phyloP scores from a whole-genome alignment of 1,140 invertebrate genomes.

The Onthophagus taurus region DNA sequence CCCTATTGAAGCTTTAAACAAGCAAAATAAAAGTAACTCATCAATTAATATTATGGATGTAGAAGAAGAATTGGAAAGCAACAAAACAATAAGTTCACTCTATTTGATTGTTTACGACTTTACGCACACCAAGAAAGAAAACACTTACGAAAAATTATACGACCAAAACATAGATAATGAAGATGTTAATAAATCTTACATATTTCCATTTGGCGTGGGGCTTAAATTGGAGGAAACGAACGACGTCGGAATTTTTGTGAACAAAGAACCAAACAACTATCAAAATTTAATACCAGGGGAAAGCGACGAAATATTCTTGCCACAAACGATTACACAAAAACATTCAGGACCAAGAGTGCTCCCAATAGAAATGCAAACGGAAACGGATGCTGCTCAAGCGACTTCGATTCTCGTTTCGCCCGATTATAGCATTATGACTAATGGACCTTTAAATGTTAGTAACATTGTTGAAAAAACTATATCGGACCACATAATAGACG shows the following conservation, averaged over 20 bases:
- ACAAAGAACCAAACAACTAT: conserved; percentile 27
- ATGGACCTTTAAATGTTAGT: conserved; percentile 20
- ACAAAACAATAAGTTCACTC: conserved; percentile 27
- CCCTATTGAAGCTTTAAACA: conserved; percentile 17
- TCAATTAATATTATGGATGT: conserved; percentile 21
- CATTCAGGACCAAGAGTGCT: conserved; percentile 28
- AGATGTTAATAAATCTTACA: conserved; percentile 4
- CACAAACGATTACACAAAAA: conserved; percentile 20
- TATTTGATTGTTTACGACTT: conserved; percentile 51
- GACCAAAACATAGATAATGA: background rate
- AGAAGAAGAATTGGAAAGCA: conserved; percentile 14
- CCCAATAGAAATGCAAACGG: conserved; percentile 22
- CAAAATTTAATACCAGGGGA: conserved; percentile 35
- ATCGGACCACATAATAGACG: conserved; percentile 34
- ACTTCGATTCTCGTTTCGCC: conserved; percentile 17
- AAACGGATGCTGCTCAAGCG: conserved; percentile 25
- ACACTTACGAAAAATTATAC: conserved; percentile 11
- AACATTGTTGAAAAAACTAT: conserved; percentile 26
- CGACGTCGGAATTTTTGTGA: conserved; percentile 17
- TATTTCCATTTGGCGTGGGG: background rate
- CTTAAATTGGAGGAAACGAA: conserved; percentile 6
- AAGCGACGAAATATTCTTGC: conserved; percentile 33
- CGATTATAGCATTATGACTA: conserved; percentile 22
- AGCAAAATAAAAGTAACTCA: conserved; percentile 19
- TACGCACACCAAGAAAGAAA: conserved; percentile 36